Base-by-base conservation (phyloP, 2,113 vertebrate species). In the Prunella fulvescens region DNA sequence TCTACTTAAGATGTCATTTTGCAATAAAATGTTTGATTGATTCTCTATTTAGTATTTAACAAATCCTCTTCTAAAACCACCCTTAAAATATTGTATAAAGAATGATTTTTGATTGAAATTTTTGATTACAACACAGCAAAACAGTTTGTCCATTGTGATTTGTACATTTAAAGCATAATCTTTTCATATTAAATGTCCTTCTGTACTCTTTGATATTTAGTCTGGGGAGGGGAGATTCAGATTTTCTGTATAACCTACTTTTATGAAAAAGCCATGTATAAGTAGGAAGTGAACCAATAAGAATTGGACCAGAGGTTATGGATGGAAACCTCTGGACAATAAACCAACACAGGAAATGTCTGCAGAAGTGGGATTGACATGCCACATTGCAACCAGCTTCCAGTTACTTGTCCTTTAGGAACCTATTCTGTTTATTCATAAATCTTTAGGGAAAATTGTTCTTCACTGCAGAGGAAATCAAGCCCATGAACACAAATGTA, bases 41-140 rank as follows among this genome's bases (percentile, higher is more conserved):
- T 58, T 94, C 39, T 81, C 50, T 80, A 82, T 58, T 92, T 77
- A 67, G 29, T 64, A 65, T 77, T 90, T 77, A 87, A 74, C 12
- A 95, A 97, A 94, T 87, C 31, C 35, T 65, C 89, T 88, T 90
- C 92, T 94, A 96, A 94, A 94, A 80, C 47, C 50, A 85, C 28
- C 22, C 61, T 95, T 84, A 95, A 88, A 74, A 60, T 50, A 70
- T 37, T 93, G 19, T 73, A 89, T 0, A 0, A 87, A 92, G 29
- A 90, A 88, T 71, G 31, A 74, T 35, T 35, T 88, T 79, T 81
- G 74, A 96, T 95, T 96, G 50, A 96, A 97, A 89, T 80, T 90
- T 92, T 93, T 47, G 86, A 92, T 95, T 94, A 86, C n/a, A 90
- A 62, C 20, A n/a, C 2, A 74, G 53, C 40, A 86, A 69, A 8